phyloP scores from a whole-genome alignment of 2,888 invertebrate species.

The Macaria notata region DNA sequence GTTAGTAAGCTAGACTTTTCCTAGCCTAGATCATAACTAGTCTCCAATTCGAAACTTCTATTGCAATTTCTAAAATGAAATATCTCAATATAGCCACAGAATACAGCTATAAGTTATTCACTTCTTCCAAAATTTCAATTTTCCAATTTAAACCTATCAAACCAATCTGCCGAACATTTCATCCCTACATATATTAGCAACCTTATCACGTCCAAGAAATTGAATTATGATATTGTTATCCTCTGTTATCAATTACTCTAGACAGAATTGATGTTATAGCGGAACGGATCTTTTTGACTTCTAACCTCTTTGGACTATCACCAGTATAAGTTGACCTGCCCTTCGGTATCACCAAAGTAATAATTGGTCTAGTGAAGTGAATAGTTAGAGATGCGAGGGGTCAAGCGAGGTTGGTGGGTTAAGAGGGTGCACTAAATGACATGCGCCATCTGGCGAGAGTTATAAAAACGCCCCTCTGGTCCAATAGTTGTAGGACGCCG shows the following conservation, averaged over 20 bases:
- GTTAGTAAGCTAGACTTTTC: too few species aligned
- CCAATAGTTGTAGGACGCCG: conserved; percentile 65
- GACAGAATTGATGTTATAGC: conserved; percentile 69
- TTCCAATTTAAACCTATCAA: too few species aligned
- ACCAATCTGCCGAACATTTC: too few species aligned
- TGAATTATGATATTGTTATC: conserved; percentile 74
- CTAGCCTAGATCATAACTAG: too few species aligned
- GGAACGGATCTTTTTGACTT: conserved; percentile 73
- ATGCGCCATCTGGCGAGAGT: conserved; percentile 73
- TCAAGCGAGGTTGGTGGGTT: conserved; percentile 40
- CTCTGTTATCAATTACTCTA: conserved; percentile 66
- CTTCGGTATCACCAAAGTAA: conserved; percentile 12
- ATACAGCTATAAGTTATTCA: too few species aligned
- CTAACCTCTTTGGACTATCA: conserved; percentile 58
- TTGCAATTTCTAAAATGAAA: too few species aligned
- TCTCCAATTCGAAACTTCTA: too few species aligned
- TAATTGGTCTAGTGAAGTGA: conserved; percentile 10
- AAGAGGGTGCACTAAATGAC: conserved; percentile 73
- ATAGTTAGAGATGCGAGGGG: conserved; percentile 30
- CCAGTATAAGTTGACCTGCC: conserved; percentile 46
- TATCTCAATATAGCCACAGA: too few species aligned
- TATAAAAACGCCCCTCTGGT: conserved; percentile 76
- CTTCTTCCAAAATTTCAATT: too few species aligned
- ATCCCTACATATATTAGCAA: background rate
- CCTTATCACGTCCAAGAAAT: conserved; percentile 40